Percentiles rank a stretch among this genome's conserved stretches.
Evolutionary conservation across 2,797 vertebrate genomes (phyloP).

Genomic region (Diplodus sargus): DNA sequence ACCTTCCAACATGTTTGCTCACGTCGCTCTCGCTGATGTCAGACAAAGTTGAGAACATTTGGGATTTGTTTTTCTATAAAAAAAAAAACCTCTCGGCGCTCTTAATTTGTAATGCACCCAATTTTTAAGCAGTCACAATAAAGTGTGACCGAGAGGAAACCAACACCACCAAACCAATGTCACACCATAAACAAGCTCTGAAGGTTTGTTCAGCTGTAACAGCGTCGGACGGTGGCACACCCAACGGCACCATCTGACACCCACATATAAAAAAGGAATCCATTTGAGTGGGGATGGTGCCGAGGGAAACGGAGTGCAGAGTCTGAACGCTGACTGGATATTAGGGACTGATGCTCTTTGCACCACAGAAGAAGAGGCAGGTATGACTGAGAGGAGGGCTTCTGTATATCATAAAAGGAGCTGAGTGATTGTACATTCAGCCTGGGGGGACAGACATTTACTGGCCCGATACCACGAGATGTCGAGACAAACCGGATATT

Average conservation of each 20-base stretch:
- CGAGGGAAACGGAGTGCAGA: background rate
- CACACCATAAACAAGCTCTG: constrained; percentile 36
- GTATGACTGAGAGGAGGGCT: background rate
- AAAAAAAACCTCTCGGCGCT: constrained; percentile 12
- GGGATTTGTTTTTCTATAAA: constrained; percentile 1
- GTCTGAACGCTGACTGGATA: background rate
- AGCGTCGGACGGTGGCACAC: constrained; percentile 45
- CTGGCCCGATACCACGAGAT: too few species aligned
- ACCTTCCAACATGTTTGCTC: constrained; percentile 24
- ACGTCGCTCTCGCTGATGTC: constrained; percentile 11
- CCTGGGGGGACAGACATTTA: too few species aligned
- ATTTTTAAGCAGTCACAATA: constrained; percentile 41
- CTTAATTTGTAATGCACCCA: constrained; percentile 25
- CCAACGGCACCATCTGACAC: constrained; percentile 30
- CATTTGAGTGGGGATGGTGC: constrained; percentile 10
- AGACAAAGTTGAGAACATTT: constrained; percentile 21
- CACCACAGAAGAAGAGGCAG: background rate
- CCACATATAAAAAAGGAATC: constrained; percentile 33
- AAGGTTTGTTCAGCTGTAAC: constrained; percentile 42
- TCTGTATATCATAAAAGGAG: background rate
- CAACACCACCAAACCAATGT: constrained; percentile 43
- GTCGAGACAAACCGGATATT: too few species aligned
- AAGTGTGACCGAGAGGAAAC: constrained; percentile 39
- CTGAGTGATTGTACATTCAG: background rate
- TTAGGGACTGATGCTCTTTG: constrained; percentile 5